Conservation (phyloP, 37 sponge, comb jelly and placozoan species). For the Corticium candelabrum region DNA sequence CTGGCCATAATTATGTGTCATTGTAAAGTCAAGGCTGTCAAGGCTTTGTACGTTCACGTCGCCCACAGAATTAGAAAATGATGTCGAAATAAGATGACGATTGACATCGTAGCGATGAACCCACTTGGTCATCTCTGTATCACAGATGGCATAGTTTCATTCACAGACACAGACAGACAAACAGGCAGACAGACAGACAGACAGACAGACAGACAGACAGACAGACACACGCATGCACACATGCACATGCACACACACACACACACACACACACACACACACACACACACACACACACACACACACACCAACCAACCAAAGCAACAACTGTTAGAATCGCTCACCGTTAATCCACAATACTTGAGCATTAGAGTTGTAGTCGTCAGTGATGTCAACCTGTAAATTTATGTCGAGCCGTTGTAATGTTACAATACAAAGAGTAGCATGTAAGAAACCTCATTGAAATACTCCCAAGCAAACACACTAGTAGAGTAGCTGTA, state of each 20-base stretch:
- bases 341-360: not conserved
- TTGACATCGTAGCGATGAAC: not conserved
- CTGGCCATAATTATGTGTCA: constrained; percentile 17
- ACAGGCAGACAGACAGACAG: too few species aligned
- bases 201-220: too few species aligned
- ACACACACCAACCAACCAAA: too few species aligned
- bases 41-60: constrained; percentile 2
- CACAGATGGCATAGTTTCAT: too few species aligned
- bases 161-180: too few species aligned
- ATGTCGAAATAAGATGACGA: constrained; percentile 14
- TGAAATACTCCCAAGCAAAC: not conserved
- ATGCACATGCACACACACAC: too few species aligned
- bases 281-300: too few species aligned
- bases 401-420: not conserved
- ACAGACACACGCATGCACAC: too few species aligned
- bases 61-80: constrained; percentile 11
- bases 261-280: too few species aligned
- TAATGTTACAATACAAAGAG: not conserved
- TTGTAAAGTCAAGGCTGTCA: constrained; percentile 11
- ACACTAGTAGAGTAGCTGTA: not conserved
- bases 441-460: too few species aligned
- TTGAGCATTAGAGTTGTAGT: not conserved
- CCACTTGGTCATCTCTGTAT: constrained; percentile 19
- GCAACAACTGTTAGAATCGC: not conserved
- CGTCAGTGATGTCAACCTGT: not conserved